Percentiles rank a stretch among this genome's conserved stretches.
Conservation (phyloP, 2,113 vertebrate genomes). For the Ochotona curzoniae region DNA sequence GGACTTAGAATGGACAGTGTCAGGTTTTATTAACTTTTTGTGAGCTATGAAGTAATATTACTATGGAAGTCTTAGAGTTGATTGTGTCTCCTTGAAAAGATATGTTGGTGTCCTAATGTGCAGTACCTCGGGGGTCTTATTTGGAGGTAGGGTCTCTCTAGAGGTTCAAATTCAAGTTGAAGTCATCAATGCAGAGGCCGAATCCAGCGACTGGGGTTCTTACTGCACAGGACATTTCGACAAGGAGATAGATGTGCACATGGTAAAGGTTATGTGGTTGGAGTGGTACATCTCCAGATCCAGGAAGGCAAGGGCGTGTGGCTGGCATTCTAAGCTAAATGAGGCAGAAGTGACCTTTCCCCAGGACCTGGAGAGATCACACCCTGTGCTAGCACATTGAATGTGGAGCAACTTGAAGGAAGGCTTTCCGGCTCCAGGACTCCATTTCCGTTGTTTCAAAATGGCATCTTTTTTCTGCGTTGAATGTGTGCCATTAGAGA, state of each 20-base stretch:
- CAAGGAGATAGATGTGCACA: background rate
- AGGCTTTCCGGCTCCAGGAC: background rate
- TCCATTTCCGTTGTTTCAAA: background rate
- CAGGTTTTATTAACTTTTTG: background rate
- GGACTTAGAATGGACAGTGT: background rate
- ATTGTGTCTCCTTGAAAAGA: background rate
- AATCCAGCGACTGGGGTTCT: background rate
- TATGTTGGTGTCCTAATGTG: background rate
- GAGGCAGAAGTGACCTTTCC: background rate
- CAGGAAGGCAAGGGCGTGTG: background rate
- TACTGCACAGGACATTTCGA: background rate
- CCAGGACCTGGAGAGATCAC: background rate
- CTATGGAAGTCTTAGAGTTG: background rate
- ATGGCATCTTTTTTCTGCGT: background rate
- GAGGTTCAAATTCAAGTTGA: background rate
- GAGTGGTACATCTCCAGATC: background rate
- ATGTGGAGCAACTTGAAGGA: background rate
- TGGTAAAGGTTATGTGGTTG: too few species aligned
- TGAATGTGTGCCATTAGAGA: background rate
- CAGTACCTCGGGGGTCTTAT: background rate
- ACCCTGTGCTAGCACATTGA: background rate
- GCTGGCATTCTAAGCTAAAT: background rate
- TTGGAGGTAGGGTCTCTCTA: conserved; percentile 2
- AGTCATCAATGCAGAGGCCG: background rate
- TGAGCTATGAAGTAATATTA: background rate